Evolutionary conservation across 1,140 invertebrate genomes (phyloP).

Genomic region (Aphelinus certus): DNA sequence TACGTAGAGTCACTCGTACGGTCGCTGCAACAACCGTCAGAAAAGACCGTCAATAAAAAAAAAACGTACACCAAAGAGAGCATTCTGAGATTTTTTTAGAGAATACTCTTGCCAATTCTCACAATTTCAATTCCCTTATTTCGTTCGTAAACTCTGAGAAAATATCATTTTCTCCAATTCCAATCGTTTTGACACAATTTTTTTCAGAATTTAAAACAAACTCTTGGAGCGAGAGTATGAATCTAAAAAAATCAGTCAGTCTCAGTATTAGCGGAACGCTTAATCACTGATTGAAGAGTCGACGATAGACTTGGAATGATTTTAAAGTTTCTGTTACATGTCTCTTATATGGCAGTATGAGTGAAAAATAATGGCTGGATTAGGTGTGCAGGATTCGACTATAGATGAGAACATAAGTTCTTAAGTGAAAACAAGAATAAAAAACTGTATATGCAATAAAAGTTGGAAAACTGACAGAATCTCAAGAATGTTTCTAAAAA

Average conservation of each 20-base stretch:
- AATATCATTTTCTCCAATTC: too few species aligned
- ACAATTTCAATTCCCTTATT: too few species aligned
- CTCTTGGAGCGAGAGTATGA: slow-evolving; percentile 46
- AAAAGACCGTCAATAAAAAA: slow-evolving; percentile 56
- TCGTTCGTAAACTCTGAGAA: too few species aligned
- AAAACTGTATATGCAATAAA: too few species aligned
- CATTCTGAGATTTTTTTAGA: slow-evolving; percentile 51
- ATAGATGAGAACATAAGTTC: too few species aligned
- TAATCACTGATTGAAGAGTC: slow-evolving; percentile 63
- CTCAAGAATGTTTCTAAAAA: too few species aligned
- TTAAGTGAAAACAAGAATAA: too few species aligned
- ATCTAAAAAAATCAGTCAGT: slow-evolving; percentile 45
- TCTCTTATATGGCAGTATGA: slow-evolving; percentile 34
- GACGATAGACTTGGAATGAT: slow-evolving; percentile 61
- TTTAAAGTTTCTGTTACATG: slow-evolving; percentile 39
- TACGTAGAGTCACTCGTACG: slow-evolving; percentile 66
- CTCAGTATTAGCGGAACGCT: slow-evolving; percentile 41
- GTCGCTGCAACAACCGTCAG: slow-evolving; percentile 67
- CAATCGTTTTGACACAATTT: too few species aligned
- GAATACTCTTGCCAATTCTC: slow-evolving; percentile 50
- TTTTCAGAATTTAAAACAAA: too few species aligned
- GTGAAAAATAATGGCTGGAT: slow-evolving; percentile 6
- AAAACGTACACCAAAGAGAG: slow-evolving; percentile 47
- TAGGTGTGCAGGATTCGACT: background rate
- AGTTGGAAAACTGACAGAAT: too few species aligned